A percentile compares a stretch with the other conserved stretches of the same genome.
phyloP scores from a whole-genome alignment of 1,140 invertebrate genomes.

The Apis mellifera region DNA sequence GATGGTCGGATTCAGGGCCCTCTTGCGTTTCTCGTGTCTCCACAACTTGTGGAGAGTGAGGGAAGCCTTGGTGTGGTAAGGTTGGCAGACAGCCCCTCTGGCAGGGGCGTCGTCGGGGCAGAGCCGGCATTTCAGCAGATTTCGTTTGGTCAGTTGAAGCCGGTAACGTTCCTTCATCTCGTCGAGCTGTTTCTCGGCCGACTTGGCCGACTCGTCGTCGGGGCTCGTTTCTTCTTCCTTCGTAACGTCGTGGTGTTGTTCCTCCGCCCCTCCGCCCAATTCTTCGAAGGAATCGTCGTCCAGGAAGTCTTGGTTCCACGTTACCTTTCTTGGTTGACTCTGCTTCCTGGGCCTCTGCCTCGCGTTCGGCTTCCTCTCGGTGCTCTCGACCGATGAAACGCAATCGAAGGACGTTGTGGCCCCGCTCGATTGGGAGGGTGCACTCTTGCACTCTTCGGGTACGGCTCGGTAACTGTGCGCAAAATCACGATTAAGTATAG shows the following conservation, averaged over 20 bases:
- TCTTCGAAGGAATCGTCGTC: background rate
- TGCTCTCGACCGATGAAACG: background rate
- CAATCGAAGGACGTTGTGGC: background rate
- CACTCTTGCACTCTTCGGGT: background rate
- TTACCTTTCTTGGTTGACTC: constrained; percentile 76
- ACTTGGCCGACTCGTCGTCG: background rate
- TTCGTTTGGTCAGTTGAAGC: background rate
- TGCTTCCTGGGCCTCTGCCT: constrained; percentile 77
- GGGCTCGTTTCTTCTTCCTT: no score
- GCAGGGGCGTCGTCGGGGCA: constrained; percentile 60
- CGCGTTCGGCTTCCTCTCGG: constrained; percentile 4
- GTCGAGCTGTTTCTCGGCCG: background rate
- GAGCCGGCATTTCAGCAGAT: constrained; percentile 57
- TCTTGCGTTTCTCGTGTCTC: constrained; percentile 69
- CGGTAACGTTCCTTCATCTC: constrained; percentile 24
- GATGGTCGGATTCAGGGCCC: no score
- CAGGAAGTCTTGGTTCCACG: constrained; percentile 39
- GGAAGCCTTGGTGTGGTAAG: constrained; percentile 79
- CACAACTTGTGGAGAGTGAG: constrained; percentile 79
- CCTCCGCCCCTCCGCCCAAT: background rate
- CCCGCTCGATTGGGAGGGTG: no score
- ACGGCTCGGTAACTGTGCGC: constrained; percentile 27
- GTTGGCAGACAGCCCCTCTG: constrained; percentile 50
- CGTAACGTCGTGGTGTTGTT: no score
- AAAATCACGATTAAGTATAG: constrained; percentile 57